These are phyloP conservation scores for Temnothorax curvispinosus DNA, from an alignment of 1,140 invertebrate species.

Conservation along the genomic window DNA sequence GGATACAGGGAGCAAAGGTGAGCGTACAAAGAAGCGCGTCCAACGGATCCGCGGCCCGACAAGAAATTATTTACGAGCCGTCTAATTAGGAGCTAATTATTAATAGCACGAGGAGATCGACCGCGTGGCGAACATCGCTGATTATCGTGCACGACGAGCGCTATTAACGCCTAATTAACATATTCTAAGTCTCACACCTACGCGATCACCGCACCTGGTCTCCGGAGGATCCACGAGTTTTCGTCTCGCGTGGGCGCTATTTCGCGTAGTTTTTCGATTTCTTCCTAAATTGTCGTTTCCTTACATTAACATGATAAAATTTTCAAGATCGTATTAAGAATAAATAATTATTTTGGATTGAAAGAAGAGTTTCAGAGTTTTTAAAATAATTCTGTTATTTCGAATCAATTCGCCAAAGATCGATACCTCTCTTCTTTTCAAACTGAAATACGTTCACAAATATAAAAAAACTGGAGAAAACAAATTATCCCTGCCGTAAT, in stretches of 20 bases:
- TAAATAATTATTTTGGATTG: not conserved
- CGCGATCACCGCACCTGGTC: not conserved
- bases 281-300: not conserved
- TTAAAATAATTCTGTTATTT: not conserved
- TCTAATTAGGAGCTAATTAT: conserved; percentile 60
- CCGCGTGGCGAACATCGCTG: not conserved
- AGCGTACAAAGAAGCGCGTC: conserved; percentile 52
- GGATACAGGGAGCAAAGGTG: conserved; percentile 49
- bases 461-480: conserved; percentile 10
- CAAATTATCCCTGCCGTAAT: conserved; percentile 35
- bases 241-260: not conserved
- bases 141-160: conserved; percentile 34
- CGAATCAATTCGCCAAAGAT: conserved; percentile 26
- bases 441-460: not conserved
- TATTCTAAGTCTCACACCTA: conserved; percentile 9
- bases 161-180: conserved; percentile 52
- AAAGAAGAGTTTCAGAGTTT: not conserved
- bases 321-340: not conserved
- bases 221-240: not conserved
- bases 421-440: not conserved
- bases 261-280: not conserved
- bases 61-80: conserved; percentile 57
- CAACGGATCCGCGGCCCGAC: conserved; percentile 34
- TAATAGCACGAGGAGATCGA: conserved; percentile 45
- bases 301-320: not conserved